These are phyloP conservation scores for Lasioglossum calceatum DNA, from an alignment of 2,888 invertebrate genomes.

Conservation along the genomic window DNA sequence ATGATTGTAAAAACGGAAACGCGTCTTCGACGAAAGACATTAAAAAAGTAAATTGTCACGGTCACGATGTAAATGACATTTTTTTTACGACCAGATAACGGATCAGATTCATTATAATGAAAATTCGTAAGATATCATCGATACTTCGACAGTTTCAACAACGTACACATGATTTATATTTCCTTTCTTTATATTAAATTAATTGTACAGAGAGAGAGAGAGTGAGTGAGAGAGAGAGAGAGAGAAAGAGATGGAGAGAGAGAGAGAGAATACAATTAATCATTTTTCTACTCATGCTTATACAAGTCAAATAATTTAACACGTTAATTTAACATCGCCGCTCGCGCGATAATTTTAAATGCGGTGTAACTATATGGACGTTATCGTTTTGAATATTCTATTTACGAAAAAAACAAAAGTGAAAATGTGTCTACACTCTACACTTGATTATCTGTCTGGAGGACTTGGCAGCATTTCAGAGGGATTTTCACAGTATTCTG, in stretches of 20 bases:
- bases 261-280: background rate
- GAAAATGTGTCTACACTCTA: slow-evolving; percentile 49
- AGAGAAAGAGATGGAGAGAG: too few species aligned
- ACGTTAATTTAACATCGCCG: slow-evolving; percentile 49
- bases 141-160: slow-evolving; percentile 4
- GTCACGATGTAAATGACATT: background rate
- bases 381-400: slow-evolving; percentile 48
- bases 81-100: slow-evolving; percentile 37
- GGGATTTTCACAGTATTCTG: slow-evolving; percentile 47
- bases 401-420: slow-evolving; percentile 41
- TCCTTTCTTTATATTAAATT: slow-evolving; percentile 33
- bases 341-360: slow-evolving; percentile 55
- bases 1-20: background rate
- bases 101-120: slow-evolving; percentile 10
- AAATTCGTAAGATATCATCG: background rate
- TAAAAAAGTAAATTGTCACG: background rate
- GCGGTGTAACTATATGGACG: slow-evolving; percentile 33
- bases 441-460: slow-evolving; percentile 55
- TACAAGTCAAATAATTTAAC: slow-evolving; percentile 39
- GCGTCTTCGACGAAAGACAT: background rate
- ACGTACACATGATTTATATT: slow-evolving; percentile 24
- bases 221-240: too few species aligned
- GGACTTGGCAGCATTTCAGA: slow-evolving; percentile 60
- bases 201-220: slow-evolving; percentile 6
- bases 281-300: slow-evolving; percentile 36